Evolutionary conservation across 53 echinoderm and acorn worm species (phyloP), one percentile per base, ranked within the genome.

Genomic region (Actinopyga echinites): DNA sequence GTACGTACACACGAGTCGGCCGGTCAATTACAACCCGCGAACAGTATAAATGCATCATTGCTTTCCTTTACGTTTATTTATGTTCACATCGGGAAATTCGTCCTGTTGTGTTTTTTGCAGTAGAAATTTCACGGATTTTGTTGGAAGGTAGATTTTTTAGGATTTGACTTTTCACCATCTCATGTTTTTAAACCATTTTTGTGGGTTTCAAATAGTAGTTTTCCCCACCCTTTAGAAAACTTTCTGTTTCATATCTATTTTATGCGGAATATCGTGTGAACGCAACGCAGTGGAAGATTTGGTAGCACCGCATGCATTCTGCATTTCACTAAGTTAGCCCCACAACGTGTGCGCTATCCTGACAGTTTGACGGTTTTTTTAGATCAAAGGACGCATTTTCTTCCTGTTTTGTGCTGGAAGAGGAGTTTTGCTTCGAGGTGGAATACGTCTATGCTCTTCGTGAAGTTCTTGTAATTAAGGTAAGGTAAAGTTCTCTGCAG

Each of bases 61-160:
- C 81, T 80, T 80, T 80, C 62, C 37, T 80, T 80, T 80, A 80
- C 81, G 81, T 80, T 80, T 80, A 80, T 80, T 80, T 80, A 80
- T 80, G 81, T 80, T 80, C 81, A 80, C 81, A 61, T 80, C 81
- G 63, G 81, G 81, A 80, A 80, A 80, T 77, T 77, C 81, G 63
- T 80, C 81, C 81, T 80, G 81, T 80, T 80, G 81, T 80, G 81
- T 80, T 80, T 77, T 80, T 80, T 80, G 81, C 81, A 61, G 81
- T 80, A 80, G 81, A 80, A 80, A 80, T 80, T 80, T 80, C 81
- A 80, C 81, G 81, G 81, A 80, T 80, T 80, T 80, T 80, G 81
- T 80, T 80, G 63, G 81, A 80, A 59, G 81, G 60, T 80, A 61
- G 81, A 61, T 61, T 80, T 80, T 80, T 80, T 80, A 62, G 63